Evolutionary conservation across 2,113 vertebrate genomes (phyloP), one percentile per base, ranked within the genome.

Genomic region (Sitta europaea): DNA sequence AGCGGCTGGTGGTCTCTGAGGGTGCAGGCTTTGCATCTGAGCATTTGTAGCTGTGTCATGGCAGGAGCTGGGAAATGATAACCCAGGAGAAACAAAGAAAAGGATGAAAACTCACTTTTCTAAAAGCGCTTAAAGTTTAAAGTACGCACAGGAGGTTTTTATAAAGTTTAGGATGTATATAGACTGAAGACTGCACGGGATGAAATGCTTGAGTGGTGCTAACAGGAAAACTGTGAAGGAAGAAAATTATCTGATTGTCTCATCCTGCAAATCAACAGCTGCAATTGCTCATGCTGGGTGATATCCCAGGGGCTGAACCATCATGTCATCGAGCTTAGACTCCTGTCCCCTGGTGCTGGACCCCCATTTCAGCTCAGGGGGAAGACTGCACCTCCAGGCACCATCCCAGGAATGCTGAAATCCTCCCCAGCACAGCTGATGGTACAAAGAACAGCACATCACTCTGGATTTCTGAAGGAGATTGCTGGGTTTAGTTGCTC

Each of bases 31-130:
- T 54, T 61, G 59, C 42, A 67, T 18, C 23, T 87, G 92, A 95
- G 95, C 94, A 70, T 86, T 96, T 91, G 54, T 28, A 84, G 86
- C 79, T 93, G 75, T 71, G 83, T 85, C 76, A 80, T 68, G 70
- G 91, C 54, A 96, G 88, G 70, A 90, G n/a, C 25, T 19, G 16
- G 92, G 89, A 93, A 93, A 93, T 65, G 7, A 71, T 96, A 93
- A 97, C 54, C 77, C 72, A 91, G 31, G 53, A 94, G 40, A 38
- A 67, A 65, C 21, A 86, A 73, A 81, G 57, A 28, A 33, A 86
- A 70, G 67, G 81, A 61, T 94, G 96, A 83, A 96, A 95, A 65
- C 58, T 33, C 58, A 53, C 55, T 84, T 94, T 75, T 91, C 53
- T 63, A 27, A 51, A 10, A 47, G 85, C 67, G 80, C 2, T 67